These are phyloP conservation scores for Erythrolamprus reginae DNA, from an alignment of 2,113 vertebrate species.

Conservation along the genomic window DNA sequence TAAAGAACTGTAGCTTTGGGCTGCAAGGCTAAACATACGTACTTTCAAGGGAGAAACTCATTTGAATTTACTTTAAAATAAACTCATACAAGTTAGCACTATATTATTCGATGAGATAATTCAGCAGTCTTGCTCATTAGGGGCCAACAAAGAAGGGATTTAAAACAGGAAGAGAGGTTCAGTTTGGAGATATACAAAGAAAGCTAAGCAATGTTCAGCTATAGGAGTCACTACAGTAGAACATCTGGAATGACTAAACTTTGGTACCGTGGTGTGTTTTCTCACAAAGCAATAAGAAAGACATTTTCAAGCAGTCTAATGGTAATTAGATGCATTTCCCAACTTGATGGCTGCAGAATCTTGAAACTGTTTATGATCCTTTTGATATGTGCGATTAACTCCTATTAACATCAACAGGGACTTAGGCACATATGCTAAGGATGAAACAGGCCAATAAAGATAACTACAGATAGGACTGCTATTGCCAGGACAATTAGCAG, in stretches of 20 bases:
- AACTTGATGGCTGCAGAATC: neutral
- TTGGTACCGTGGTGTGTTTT: neutral
- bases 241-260: neutral
- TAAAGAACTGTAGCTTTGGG: neutral
- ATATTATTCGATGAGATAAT: constrained; percentile 17
- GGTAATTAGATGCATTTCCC: neutral
- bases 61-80: neutral
- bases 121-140: neutral
- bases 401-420: neutral
- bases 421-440: constrained; percentile 1
- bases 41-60: neutral
- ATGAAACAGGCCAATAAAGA: neutral
- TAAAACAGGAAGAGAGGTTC: neutral
- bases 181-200: neutral
- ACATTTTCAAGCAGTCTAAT: neutral
- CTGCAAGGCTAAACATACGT: neutral
- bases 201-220: accelerated
- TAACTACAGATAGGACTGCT: neutral
- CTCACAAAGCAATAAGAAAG: neutral
- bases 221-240: neutral
- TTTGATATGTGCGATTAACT: constrained; percentile 26
- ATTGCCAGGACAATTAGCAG: constrained; percentile 13
- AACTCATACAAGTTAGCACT: neutral
- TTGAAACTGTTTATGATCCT: constrained; percentile 4
- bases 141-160: constrained; percentile 13